These are phyloP conservation scores for Apocrypta bakeri DNA, from an alignment of 1,140 invertebrate genomes.

Conservation along the genomic window DNA sequence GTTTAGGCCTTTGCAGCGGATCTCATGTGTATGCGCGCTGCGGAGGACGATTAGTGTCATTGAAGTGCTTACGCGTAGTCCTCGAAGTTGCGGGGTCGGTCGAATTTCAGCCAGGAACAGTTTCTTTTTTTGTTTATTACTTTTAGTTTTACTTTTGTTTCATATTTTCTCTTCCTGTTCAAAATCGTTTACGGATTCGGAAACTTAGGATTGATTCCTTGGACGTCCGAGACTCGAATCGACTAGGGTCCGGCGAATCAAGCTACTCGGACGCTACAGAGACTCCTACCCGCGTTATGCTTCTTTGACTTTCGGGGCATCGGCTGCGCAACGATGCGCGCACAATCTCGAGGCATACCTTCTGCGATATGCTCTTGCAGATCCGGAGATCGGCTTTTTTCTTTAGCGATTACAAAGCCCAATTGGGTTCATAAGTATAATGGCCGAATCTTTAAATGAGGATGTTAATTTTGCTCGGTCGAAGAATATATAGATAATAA, in stretches of 20 bases:
- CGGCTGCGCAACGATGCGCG: constrained; percentile 31
- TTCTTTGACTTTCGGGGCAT: constrained; percentile 65
- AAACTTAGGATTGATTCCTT: constrained; percentile 60
- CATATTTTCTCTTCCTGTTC: constrained; percentile 51
- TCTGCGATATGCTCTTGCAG: background rate
- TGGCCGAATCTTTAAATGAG: constrained; percentile 71
- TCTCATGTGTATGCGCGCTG: background rate
- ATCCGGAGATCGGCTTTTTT: background rate
- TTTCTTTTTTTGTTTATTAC: constrained; percentile 41
- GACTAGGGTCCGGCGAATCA: constrained; percentile 50
- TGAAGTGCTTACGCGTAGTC: background rate
- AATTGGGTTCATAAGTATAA: constrained; percentile 41
- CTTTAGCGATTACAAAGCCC: background rate
- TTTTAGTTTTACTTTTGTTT: constrained; percentile 47
- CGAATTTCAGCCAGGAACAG: constrained; percentile 11
- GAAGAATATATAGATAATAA: constrained; percentile 29
- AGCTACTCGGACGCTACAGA: constrained; percentile 64
- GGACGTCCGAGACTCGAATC: constrained; percentile 58
- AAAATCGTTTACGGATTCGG: constrained; percentile 53
- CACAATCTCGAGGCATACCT: background rate
- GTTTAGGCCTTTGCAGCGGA: constrained; percentile 55
- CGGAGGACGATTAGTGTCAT: no score
- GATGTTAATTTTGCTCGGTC: constrained; percentile 72
- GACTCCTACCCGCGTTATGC: constrained; percentile 76
- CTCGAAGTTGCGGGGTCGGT: constrained; percentile 30